Percentiles rank a stretch among this genome's conserved stretches.
Conservation (phyloP, 53 echinoderm and acorn worm genomes). For the Luidia sarsii region DNA sequence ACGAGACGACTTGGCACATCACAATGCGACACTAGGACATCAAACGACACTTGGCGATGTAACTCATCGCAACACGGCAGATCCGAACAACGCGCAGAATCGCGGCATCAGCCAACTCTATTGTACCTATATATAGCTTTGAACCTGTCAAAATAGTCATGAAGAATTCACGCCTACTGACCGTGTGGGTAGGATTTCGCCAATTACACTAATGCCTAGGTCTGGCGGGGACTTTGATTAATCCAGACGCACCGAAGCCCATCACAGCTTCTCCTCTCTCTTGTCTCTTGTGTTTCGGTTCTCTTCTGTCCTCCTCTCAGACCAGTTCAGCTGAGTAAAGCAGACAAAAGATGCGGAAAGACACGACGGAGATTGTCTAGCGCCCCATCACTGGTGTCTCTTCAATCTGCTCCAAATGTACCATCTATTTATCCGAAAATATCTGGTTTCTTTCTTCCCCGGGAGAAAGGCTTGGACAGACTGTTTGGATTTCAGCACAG, state of each 20-base stretch:
- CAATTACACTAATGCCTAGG: conserved; percentile 40
- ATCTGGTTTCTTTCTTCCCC: conserved; percentile 3
- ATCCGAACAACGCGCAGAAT: too few species aligned
- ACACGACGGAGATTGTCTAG: conserved; percentile 14
- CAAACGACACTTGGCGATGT: too few species aligned
- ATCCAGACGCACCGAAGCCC: not conserved
- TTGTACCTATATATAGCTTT: too few species aligned
- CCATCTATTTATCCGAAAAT: conserved; percentile 4
- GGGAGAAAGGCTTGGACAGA: too few species aligned
- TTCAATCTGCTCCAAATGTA: conserved; percentile 28
- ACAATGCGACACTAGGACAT: too few species aligned
- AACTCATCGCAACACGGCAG: too few species aligned
- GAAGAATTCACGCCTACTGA: too few species aligned
- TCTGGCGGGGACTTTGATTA: conserved; percentile 1
- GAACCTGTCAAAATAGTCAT: too few species aligned
- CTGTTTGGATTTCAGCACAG: too few species aligned
- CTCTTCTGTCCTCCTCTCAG: not conserved
- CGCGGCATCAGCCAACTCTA: too few species aligned
- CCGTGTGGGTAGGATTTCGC: conserved; percentile 21
- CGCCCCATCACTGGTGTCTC: not conserved
- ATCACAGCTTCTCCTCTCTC: not conserved
- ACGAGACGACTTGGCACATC: too few species aligned
- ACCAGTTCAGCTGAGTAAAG: not conserved
- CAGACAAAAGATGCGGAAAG: conserved; percentile 7
- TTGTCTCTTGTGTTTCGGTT: too few species aligned